Evolutionary conservation across 2,113 vertebrate genomes (phyloP), one percentile per base, ranked within the genome.

Genomic region (Gymnocephalus cernua): DNA sequence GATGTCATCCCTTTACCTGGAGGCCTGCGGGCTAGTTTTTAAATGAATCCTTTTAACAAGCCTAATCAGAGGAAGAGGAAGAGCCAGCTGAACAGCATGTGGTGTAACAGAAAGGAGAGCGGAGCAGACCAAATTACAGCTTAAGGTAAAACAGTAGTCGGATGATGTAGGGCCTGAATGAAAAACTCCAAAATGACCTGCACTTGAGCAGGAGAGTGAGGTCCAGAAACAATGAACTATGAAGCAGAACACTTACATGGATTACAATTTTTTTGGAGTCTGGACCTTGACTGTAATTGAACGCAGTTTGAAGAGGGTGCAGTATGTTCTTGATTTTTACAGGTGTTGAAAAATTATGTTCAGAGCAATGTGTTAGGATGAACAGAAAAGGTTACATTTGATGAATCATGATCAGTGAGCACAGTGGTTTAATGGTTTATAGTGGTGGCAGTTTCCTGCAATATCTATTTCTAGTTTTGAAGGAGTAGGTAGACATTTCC

Each of bases 31-130:
- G 85, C 78, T 80, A 64, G 70, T 86, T 86, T 92, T 91, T 93
- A 91, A 92, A 91, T 90, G 84, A 94, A 89, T 88, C 80, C 82
- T 91, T 91, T 91, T 86, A 93, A 88, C 85, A 80, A 88, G 88
- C 75, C 73, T 91, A 89, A 93, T 93, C 88, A 85, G 88, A 74
- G 54, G 65, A 50, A 82, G 83, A 82, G 83, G 50, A 77, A 48
- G 61, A 85, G 88, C 79, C 70, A 86, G 44, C 69, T 58, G 50
- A 78, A 82, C 74, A 74, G 64, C 68, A 63, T 59, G 80, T 25
- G 61, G 72, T 38, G 54, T 11, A 74, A 69, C 15, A 0, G 67
- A 25, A 65, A 77, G 66, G 78, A 82, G 62, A 72, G 77, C 6
- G 4, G 38, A 67, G 18, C 12, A 27, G 35, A 63, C 4, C 0